Base-by-base conservation (phyloP, 2,888 invertebrate genomes). In the Dryomyza anilis region DNA sequence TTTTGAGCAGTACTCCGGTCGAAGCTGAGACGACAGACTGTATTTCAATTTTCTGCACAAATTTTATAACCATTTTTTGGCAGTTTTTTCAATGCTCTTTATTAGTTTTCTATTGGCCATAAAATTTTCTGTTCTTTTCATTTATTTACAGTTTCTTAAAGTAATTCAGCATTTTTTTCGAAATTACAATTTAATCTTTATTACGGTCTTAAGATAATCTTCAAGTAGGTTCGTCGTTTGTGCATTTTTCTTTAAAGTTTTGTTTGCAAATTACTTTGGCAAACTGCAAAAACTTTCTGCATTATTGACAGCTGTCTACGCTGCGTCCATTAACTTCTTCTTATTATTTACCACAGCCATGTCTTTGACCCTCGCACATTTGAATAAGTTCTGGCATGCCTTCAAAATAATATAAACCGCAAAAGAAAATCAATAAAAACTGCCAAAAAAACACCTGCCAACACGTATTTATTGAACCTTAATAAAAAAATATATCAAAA, bases 41-140 rank as follows among this genome's bases (percentile, higher is more conserved):
- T 69, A 72, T 74, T 72, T 71, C 72, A 71, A 71, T 72, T 72
- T 72, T 64, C 68, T 21, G 25, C 64, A 69, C 69, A 68, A 68
- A 67, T 69, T 69, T 69, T 67, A 69, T 69, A 64, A 65, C 64
- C 50, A 67, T 53, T 46, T 64, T 58, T 33, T 66, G 64, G 39
- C 59, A 53, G 61, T 48, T 55, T 63, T 56, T 70, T 65, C n/a
- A n/a, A 27, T 58, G 55, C 63, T 67, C 58, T 62, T 50, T 58
- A 30, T 67, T 63, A 50, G 23, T 50, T 23, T 36, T 55, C 27
- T 16, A 33, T 55, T 36, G 21, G 21, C 55, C 21, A 55, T 55
- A 55, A 55, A 55, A 55, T 36, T 55, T 55, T 21, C 33, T 55
- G 19, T 23, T 55, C 36, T 21, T 55, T 46, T 55, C 23, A 36